These are phyloP conservation scores for Zaprionus lachaisei DNA, from an alignment of 1,140 invertebrate genomes.

Conservation along the genomic window DNA sequence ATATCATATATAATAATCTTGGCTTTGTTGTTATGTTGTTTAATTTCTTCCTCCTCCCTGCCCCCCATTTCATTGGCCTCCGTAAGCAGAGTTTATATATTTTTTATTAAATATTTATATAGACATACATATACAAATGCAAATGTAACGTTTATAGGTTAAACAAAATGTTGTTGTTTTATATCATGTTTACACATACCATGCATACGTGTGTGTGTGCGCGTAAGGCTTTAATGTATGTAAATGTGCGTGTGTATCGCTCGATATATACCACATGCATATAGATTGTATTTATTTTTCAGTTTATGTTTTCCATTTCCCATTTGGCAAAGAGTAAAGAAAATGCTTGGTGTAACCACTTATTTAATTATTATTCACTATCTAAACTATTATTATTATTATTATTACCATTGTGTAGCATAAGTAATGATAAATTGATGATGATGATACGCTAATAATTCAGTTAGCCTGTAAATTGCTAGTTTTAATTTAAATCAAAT, in stretches of 20 bases:
- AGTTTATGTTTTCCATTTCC: conserved; percentile 44
- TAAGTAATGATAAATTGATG: conserved; percentile 56
- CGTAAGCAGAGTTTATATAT: conserved; percentile 50
- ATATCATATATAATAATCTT: conserved; percentile 25
- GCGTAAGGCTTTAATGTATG: conserved; percentile 48
- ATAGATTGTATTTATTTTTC: conserved; percentile 33
- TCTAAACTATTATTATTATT: conserved; percentile 36
- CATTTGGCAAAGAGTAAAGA: conserved; percentile 34
- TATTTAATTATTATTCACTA: conserved; percentile 39
- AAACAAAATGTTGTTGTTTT: conserved; percentile 61
- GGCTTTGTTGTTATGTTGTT: conserved; percentile 74
- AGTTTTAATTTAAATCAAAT: conserved; percentile 79
- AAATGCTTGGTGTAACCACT: conserved; percentile 58
- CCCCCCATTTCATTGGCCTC: conserved; percentile 33
- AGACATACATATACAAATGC: conserved; percentile 43
- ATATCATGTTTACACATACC: conserved; percentile 64
- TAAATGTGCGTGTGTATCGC: conserved; percentile 31
- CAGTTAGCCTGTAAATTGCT: conserved; percentile 74
- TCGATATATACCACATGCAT: conserved; percentile 37
- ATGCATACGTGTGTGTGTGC: conserved; percentile 9
- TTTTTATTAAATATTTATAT: conserved; percentile 49
- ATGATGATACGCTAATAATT: conserved; percentile 42
- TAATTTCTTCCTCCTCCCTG: conserved; percentile 9
- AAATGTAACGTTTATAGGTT: conserved; percentile 57
- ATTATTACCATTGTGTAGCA: conserved; percentile 61